Conservation (phyloP, 2,888 invertebrate species). For the Limulus polyphemus region DNA sequence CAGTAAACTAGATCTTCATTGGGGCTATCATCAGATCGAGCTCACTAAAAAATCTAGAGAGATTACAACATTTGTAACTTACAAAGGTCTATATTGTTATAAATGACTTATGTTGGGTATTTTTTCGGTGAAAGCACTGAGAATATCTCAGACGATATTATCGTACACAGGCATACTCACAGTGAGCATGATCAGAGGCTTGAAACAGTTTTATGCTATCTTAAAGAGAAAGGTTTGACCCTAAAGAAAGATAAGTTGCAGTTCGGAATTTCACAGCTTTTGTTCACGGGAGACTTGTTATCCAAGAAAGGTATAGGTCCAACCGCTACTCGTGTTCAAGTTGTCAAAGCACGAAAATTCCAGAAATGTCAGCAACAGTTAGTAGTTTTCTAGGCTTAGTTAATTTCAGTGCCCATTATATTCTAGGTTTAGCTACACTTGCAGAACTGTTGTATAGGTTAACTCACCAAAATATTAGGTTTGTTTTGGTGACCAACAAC, state of each 20-base stretch:
- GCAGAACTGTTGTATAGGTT: neutral
- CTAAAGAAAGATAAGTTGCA: neutral
- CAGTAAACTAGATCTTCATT: slow-evolving; percentile 30
- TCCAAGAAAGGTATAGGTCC: neutral
- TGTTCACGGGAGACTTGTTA: neutral
- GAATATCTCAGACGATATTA: neutral
- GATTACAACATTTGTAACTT: slow-evolving; percentile 36
- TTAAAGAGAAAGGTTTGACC: neutral
- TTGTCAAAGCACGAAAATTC: neutral
- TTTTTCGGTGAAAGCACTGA: neutral
- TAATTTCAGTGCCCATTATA: neutral
- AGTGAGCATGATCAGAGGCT: neutral
- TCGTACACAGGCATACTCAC: too few species aligned
- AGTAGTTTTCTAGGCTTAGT: neutral
- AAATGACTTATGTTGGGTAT: neutral
- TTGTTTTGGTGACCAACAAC: neutral
- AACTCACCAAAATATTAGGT: neutral
- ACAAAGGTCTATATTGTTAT: slow-evolving; percentile 32
- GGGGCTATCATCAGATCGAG: slow-evolving; percentile 35
- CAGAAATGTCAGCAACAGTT: neutral
- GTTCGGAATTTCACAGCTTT: neutral
- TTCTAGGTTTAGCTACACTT: neutral
- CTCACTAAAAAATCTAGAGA: slow-evolving; percentile 30
- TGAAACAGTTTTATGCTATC: neutral
- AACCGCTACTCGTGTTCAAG: neutral